phyloP scores from a whole-genome alignment of 2,888 invertebrate species.

The Agrotis puta region DNA sequence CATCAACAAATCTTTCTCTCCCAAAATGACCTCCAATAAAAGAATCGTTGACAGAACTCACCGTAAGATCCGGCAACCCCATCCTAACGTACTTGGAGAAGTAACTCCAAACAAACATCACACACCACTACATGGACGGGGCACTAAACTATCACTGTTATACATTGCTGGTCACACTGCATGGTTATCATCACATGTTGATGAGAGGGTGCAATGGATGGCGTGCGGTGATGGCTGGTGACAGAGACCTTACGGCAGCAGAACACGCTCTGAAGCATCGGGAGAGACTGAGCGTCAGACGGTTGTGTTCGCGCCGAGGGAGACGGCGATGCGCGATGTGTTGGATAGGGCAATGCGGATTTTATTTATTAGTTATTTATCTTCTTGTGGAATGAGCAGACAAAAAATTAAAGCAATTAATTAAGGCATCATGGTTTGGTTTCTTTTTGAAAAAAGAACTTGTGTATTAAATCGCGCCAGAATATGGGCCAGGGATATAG shows the following conservation, averaged over 20 bases:
- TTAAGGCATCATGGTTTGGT: too few species aligned
- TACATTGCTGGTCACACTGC: slow-evolving; percentile 56
- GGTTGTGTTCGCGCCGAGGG: slow-evolving; percentile 53
- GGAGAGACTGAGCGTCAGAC: slow-evolving; percentile 77
- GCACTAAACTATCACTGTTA: slow-evolving; percentile 67
- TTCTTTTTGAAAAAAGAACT: not conserved
- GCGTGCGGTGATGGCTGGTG: slow-evolving; percentile 46
- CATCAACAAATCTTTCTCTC: not conserved
- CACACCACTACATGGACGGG: slow-evolving; percentile 68
- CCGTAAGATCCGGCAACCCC: slow-evolving; percentile 88
- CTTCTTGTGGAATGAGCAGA: not conserved
- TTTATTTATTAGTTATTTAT: not conserved
- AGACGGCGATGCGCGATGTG: slow-evolving; percentile 47
- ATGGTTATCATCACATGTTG: slow-evolving; percentile 58
- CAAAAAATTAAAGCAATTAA: not conserved
- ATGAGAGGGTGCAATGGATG: slow-evolving; percentile 59
- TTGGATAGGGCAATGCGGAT: slow-evolving; percentile 71
- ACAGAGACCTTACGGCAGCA: slow-evolving; percentile 87
- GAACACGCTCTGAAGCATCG: slow-evolving; percentile 88
- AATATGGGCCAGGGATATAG: too few species aligned
- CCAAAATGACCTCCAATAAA: slow-evolving; percentile 25
- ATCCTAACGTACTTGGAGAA: slow-evolving; percentile 83
- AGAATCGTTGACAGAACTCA: slow-evolving; percentile 73
- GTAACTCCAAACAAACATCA: slow-evolving; percentile 87
- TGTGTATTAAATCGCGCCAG: not conserved